Evolutionary conservation across 2,888 invertebrate genomes (phyloP), one percentile per base, ranked within the genome.

Genomic region (Ectemnius cavifrons): DNA sequence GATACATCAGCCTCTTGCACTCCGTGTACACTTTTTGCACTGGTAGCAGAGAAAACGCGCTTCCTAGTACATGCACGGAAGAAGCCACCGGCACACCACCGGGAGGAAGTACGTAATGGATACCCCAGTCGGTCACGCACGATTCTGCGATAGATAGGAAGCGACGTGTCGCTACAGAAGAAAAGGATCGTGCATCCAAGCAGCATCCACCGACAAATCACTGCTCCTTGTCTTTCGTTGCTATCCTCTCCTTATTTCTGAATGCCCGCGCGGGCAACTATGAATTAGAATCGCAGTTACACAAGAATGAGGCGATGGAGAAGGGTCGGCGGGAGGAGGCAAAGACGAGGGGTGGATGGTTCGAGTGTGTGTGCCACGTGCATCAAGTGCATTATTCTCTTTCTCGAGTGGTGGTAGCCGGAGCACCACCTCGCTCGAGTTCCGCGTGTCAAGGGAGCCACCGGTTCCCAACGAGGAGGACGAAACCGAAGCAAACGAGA

Each of bases 301-400:
- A 20, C n/a, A 67, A 8, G 20, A 20, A 18, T 18, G 23, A 58
- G 4, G 62, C 52, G 60, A 57, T 23, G 20, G 23, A 57, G 28
- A 58, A 61, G 58, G 61, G 65, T 58, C n/a, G 56, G 16, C 14
- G 60, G 58, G 52, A 37, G 27, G 57, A 23, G 23, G 23, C 3
- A 23, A 60, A 61, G 62, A 58, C 14, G 58, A 61, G 72, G 68
- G 57, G 58, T 71, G 68, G 60, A 2, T 14, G 2, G 47, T 47
- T 61, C 70, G 63, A 3, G 3, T 23, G 23, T 23, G 23, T 63
- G 61, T 72, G 88, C 80, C 87, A 88, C 88, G 89, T 88, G 87
- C 86, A 85, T 83, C 83, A 77, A 67, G 73, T 71, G 83, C 79
- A 88, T 88, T 88, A 88, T 88, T 85, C 85, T 84, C 67, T 72